Conservation (phyloP, 2,113 vertebrate genomes). For the Burhinus oedicnemus region DNA sequence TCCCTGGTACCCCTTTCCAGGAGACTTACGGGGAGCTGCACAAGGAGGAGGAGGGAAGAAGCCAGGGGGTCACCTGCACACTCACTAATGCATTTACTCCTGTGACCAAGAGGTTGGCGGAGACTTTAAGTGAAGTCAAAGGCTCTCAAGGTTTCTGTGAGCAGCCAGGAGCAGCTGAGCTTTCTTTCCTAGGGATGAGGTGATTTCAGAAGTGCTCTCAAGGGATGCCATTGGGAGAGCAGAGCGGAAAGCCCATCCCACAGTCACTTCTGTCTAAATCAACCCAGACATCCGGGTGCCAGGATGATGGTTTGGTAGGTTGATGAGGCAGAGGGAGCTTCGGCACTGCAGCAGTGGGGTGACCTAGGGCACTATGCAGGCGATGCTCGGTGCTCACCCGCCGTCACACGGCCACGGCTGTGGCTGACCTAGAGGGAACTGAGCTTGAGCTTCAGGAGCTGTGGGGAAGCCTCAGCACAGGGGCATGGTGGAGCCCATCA, state of each 20-base stretch:
- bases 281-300: too few species aligned
- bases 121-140: neutral
- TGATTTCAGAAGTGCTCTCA: neutral
- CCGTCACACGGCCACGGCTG: neutral
- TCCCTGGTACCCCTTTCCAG: neutral
- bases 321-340: neutral
- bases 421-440: neutral
- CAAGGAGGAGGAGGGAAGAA: neutral
- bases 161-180: neutral
- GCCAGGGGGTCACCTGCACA: neutral
- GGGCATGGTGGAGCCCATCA: neutral
- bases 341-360: neutral
- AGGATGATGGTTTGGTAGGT: neutral
- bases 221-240: neutral
- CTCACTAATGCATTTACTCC: neutral
- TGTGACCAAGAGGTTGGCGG: accelerated
- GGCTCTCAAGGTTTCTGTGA: neutral
- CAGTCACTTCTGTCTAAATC: neutral
- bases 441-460: neutral
- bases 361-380: neutral
- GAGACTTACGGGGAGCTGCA: neutral
- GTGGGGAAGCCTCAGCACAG: neutral
- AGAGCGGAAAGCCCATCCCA: neutral
- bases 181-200: neutral
- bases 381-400: neutral